Evolutionary conservation across 2,797 vertebrate species (phyloP).

Genomic region (Manis pentadactyla): DNA sequence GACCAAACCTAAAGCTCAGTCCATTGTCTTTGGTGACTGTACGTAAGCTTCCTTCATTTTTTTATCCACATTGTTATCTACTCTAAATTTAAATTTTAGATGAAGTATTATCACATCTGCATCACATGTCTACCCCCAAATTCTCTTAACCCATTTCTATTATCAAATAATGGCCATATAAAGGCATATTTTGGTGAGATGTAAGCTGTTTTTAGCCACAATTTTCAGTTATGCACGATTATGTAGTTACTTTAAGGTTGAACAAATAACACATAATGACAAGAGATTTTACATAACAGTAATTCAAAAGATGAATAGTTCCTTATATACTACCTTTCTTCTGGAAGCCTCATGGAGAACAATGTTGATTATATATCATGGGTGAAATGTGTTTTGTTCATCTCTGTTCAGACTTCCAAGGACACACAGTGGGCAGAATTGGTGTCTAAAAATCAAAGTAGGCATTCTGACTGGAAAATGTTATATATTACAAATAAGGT

Average conservation of each 20-base stretch:
- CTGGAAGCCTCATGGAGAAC: background rate
- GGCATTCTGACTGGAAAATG: background rate
- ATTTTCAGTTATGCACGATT: background rate
- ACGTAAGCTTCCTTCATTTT: background rate
- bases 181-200: background rate
- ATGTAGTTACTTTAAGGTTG: background rate
- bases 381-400: background rate
- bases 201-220: background rate
- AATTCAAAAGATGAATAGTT: background rate
- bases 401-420: constrained; percentile 5
- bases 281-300: background rate
- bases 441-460: background rate
- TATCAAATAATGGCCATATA: background rate
- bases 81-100: background rate
- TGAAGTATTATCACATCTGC: background rate
- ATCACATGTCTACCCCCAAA: background rate
- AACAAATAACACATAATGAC: background rate
- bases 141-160: background rate
- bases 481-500: background rate
- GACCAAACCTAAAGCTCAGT: background rate
- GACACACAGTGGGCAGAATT: background rate
- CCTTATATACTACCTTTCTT: background rate
- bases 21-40: background rate
- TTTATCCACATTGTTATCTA: background rate
- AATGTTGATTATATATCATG: background rate